phyloP scores from a whole-genome alignment of 2,888 invertebrate species.

The Apamea anceps region DNA sequence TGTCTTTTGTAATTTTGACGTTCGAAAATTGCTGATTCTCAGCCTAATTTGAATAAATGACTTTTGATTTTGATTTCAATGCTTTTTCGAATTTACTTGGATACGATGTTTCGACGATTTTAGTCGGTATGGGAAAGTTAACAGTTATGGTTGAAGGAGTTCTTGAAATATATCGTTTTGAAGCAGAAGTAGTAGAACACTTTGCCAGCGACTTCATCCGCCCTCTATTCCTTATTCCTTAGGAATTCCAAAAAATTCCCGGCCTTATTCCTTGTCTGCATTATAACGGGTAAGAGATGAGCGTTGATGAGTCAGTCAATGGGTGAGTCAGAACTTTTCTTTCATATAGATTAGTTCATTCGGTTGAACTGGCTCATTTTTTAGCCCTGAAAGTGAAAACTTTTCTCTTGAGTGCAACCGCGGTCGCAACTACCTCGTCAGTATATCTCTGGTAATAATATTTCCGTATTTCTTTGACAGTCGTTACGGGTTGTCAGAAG shows the following conservation, averaged over 20 bases:
- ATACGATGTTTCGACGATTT: slow-evolving; percentile 7
- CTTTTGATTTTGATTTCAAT: no score
- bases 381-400: background rate
- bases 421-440: background rate
- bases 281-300: background rate
- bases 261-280: background rate
- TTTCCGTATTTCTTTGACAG: no score
- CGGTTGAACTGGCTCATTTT: background rate
- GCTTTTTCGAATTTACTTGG: slow-evolving; percentile 7
- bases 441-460: background rate
- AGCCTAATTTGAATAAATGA: no score
- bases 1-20: no score
- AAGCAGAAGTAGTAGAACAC: background rate
- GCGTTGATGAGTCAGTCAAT: background rate
- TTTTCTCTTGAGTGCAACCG: background rate
- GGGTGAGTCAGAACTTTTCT: background rate
- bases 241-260: background rate
- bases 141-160: background rate
- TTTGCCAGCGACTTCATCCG: background rate
- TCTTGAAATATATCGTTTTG: background rate
- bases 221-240: background rate
- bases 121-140: background rate
- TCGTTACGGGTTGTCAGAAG: no score
- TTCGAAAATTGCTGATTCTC: no score
- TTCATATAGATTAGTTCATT: background rate